phyloP scores from a whole-genome alignment of 2,113 vertebrate species.

The Zingel zingel region DNA sequence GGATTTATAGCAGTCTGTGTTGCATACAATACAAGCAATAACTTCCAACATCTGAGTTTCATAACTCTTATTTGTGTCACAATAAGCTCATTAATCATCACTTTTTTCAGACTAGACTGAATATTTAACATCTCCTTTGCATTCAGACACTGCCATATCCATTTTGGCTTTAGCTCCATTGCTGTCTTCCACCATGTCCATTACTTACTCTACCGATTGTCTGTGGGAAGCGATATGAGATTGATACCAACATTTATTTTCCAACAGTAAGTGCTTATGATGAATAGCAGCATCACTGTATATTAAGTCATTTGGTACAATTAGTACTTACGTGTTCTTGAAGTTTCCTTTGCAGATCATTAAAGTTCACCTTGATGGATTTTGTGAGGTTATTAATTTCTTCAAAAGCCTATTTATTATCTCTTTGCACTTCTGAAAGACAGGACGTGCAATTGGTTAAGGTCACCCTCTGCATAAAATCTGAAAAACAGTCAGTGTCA shows the following conservation, averaged over 20 bases:
- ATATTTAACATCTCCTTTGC: background rate
- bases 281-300: conserved; percentile 14
- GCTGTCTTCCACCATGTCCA: background rate
- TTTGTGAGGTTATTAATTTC: conserved; percentile 56
- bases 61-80: background rate
- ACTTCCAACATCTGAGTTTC: background rate
- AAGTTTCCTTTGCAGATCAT: conserved; percentile 47
- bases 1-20: too few species aligned
- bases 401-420: conserved; percentile 59
- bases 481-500: background rate
- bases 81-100: background rate
- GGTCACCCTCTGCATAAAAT: conserved; percentile 37
- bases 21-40: background rate
- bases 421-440: conserved; percentile 24
- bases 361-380: conserved; percentile 64
- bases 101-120: background rate
- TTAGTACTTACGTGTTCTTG: conserved; percentile 37
- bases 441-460: background rate
- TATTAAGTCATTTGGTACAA: conserved; percentile 40
- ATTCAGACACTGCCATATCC: background rate
- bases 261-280: conserved; percentile 25
- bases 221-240: background rate
- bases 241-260: background rate
- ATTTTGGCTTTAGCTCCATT: background rate
- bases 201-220: background rate